Conservation (phyloP, 2,113 vertebrate species). For the Coregonus clupeaformis region DNA sequence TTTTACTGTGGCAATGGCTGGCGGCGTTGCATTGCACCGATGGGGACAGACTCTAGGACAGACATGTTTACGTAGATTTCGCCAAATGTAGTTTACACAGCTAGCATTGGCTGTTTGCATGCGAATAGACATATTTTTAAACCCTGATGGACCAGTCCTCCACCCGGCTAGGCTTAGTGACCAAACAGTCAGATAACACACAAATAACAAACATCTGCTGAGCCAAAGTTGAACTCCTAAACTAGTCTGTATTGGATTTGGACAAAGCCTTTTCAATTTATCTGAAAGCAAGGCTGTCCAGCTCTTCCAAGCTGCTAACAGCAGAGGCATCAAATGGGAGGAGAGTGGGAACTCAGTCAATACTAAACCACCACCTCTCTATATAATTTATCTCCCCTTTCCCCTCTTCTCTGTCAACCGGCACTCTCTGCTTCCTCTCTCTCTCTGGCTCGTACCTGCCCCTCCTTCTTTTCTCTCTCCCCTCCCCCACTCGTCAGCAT, state of each 20-base stretch:
- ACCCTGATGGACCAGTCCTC: not conserved
- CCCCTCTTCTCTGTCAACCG: not conserved
- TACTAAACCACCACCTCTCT: not conserved
- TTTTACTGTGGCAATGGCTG: too few species aligned
- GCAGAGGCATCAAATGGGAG: too few species aligned
- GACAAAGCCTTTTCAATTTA: not conserved
- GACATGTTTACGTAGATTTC: constrained; percentile 4
- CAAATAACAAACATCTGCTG: too few species aligned
- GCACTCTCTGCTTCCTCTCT: too few species aligned
- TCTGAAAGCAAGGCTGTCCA: too few species aligned
- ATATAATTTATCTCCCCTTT: too few species aligned
- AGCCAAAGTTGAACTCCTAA: not conserved
- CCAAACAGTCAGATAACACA: not conserved
- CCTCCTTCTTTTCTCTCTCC: constrained; percentile 26
- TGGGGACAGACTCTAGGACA: constrained; percentile 28
- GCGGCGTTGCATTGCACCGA: too few species aligned
- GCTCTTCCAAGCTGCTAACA: too few species aligned
- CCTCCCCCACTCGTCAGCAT: constrained; percentile 48
- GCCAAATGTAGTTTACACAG: constrained; percentile 7
- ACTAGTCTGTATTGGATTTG: not conserved
- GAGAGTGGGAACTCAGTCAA: too few species aligned
- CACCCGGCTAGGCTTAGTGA: not conserved
- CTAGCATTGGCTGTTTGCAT: not conserved
- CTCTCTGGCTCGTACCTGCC: not conserved
- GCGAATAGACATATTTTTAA: not conserved